These are phyloP conservation scores for Carapus acus DNA, from an alignment of 2,797 vertebrate genomes.

Conservation along the genomic window DNA sequence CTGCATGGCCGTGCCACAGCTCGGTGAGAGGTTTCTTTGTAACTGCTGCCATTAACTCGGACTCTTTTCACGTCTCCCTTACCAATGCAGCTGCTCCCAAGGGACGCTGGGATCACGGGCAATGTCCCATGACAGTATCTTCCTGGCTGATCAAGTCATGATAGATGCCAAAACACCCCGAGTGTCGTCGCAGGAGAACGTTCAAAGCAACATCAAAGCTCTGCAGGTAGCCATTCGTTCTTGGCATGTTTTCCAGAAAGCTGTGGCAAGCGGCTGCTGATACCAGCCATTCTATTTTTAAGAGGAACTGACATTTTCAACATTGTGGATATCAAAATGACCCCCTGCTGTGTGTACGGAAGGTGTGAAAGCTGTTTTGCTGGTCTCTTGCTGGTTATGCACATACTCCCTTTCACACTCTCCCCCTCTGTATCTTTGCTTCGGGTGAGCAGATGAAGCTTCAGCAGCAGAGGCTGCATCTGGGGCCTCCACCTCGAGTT, in stretches of 20 bases:
- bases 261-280: background rate
- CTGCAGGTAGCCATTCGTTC: slow-evolving; percentile 75
- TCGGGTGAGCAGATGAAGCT: slow-evolving; percentile 79
- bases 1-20: background rate
- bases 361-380: too few species aligned
- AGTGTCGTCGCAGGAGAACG: slow-evolving; percentile 86
- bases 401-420: too few species aligned
- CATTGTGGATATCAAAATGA: too few species aligned
- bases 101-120: slow-evolving; percentile 80
- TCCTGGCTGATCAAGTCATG: slow-evolving; percentile 77
- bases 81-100: slow-evolving; percentile 68
- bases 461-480: slow-evolving; percentile 80
- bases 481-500: slow-evolving; percentile 75
- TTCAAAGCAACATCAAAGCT: slow-evolving; percentile 85
- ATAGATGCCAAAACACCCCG: slow-evolving; percentile 72
- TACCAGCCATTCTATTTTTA: background rate
- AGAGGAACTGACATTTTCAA: too few species aligned
- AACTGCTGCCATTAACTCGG: background rate
- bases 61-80: background rate
- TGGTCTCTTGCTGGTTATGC: too few species aligned
- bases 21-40: slow-evolving; percentile 2
- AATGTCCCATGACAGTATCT: slow-evolving; percentile 93
- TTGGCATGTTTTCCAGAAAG: background rate
- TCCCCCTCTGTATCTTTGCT: background rate
- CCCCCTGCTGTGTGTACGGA: too few species aligned